A percentile compares a stretch with the other conserved stretches of the same genome.
phyloP scores from a whole-genome alignment of 2,888 invertebrate genomes.

The Orthonevra nobilis region DNA sequence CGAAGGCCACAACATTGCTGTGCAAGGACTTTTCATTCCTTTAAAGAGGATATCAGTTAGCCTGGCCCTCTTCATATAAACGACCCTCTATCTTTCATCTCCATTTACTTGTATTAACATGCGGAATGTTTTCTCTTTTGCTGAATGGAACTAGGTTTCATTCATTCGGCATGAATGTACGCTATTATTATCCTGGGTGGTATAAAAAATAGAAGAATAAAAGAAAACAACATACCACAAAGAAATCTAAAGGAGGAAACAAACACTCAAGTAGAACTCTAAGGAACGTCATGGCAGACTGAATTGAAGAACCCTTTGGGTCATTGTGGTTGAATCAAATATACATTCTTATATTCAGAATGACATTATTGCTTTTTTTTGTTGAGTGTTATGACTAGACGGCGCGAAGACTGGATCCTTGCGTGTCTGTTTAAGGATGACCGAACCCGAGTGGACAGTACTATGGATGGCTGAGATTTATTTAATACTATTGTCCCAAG shows the following conservation, averaged over 20 bases:
- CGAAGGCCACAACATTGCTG: constrained; percentile 7
- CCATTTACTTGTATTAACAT: constrained; percentile 41
- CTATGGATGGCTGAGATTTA: constrained; percentile 44
- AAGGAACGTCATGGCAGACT: constrained; percentile 29
- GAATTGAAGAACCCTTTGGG: constrained; percentile 41
- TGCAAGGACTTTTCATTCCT: constrained; percentile 15
- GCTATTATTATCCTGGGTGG: constrained; percentile 36
- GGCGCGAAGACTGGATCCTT: constrained; percentile 20
- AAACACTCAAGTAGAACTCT: constrained; percentile 34
- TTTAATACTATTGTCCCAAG: constrained; percentile 42
- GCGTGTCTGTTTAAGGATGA: constrained; percentile 16
- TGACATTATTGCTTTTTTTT: constrained; percentile 24
- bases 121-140: constrained; percentile 3
- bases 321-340: constrained; percentile 44
- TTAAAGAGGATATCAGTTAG: constrained; percentile 41
- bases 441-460: constrained; percentile 8
- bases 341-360: constrained; percentile 12
- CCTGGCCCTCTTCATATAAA: constrained; percentile 26
- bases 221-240: too few relatives aligned
- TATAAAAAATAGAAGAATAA: neutral
- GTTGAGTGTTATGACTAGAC: constrained; percentile 47
- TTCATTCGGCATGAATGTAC: constrained; percentile 27
- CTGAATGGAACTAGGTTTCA: constrained; percentile 13
- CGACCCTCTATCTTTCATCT: constrained; percentile 41
- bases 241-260: constrained; percentile 20